These are phyloP conservation scores for Diplodus puntazzo DNA, from an alignment of 2,797 vertebrate genomes.

Conservation along the genomic window DNA sequence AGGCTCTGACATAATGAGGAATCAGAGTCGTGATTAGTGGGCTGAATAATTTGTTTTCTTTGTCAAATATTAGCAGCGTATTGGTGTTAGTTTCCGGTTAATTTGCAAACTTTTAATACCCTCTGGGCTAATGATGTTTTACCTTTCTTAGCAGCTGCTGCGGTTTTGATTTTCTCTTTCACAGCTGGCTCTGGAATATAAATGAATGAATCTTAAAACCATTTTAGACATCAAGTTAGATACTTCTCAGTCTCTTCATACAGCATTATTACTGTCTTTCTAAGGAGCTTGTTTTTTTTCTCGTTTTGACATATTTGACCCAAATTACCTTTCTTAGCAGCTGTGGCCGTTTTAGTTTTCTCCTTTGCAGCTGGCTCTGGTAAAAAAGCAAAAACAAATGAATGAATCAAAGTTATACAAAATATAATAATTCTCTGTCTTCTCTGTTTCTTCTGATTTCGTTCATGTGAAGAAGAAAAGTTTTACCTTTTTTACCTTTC, in stretches of 20 bases:
- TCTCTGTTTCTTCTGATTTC: too few species aligned
- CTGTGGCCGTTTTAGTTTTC: constrained; percentile 29
- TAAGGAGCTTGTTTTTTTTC: too few species aligned
- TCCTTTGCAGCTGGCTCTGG: constrained; percentile 1
- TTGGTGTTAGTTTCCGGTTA: background rate
- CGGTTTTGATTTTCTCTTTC: constrained; percentile 23
- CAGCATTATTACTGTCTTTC: too few species aligned
- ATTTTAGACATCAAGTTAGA: too few species aligned
- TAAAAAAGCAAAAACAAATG: background rate
- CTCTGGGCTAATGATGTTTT: background rate
- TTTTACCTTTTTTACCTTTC: constrained; percentile 68
- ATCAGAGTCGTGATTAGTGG: constrained; percentile 18
- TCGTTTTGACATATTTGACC: too few species aligned
- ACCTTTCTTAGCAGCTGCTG: constrained; percentile 55
- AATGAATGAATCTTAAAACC: too few species aligned
- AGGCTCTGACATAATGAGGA: constrained; percentile 52
- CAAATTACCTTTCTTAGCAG: constrained; percentile 53
- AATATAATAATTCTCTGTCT: background rate
- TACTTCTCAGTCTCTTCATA: too few species aligned
- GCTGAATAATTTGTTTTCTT: constrained; percentile 27
- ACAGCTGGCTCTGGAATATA: background rate
- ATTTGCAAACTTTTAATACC: background rate
- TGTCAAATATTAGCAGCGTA: background rate
- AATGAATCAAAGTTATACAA: background rate
- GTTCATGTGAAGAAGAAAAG: background rate